These are phyloP conservation scores for Seira musarum DNA, from an alignment of 2,888 invertebrate genomes.

Conservation along the genomic window DNA sequence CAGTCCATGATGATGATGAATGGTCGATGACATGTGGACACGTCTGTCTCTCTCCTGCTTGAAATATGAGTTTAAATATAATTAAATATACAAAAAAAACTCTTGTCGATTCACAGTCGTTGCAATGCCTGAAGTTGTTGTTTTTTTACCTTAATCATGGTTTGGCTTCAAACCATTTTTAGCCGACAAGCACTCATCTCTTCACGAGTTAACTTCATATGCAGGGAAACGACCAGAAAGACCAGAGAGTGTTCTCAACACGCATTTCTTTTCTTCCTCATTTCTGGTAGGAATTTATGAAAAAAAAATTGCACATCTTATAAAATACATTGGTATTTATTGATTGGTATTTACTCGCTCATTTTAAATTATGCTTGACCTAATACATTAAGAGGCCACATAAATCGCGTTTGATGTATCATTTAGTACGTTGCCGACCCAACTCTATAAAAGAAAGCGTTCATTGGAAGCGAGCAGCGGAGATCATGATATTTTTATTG, in stretches of 20 bases:
- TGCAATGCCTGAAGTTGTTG: too few relatives aligned
- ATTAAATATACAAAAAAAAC: too few relatives aligned
- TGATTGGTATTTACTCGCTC: too few relatives aligned
- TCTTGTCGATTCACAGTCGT: too few relatives aligned
- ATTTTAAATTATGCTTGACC: neutral
- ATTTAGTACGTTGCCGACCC: neutral
- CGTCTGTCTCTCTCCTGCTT: neutral
- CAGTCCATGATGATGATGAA: constrained; percentile 23
- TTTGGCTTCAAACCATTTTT: too few relatives aligned
- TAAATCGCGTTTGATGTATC: constrained; percentile 1
- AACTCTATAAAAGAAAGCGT: neutral
- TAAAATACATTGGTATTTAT: too few relatives aligned
- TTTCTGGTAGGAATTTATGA: neutral
- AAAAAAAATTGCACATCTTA: neutral
- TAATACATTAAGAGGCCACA: constrained; percentile 10
- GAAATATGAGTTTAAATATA: too few relatives aligned
- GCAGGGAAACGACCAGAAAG: too few relatives aligned
- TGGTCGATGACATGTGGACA: constrained; percentile 36
- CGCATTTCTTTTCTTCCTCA: neutral
- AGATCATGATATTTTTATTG: constrained; percentile 2
- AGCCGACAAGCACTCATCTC: too few relatives aligned
- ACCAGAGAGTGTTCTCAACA: too few relatives aligned
- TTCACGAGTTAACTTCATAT: too few relatives aligned
- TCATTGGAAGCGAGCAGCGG: neutral
- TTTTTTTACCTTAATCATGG: too few relatives aligned